A percentile compares a stretch with the other conserved stretches of the same genome.
These are phyloP conservation scores for Periophthalmus magnuspinnatus DNA, from an alignment of 2,797 vertebrate genomes.

Conservation along the genomic window DNA sequence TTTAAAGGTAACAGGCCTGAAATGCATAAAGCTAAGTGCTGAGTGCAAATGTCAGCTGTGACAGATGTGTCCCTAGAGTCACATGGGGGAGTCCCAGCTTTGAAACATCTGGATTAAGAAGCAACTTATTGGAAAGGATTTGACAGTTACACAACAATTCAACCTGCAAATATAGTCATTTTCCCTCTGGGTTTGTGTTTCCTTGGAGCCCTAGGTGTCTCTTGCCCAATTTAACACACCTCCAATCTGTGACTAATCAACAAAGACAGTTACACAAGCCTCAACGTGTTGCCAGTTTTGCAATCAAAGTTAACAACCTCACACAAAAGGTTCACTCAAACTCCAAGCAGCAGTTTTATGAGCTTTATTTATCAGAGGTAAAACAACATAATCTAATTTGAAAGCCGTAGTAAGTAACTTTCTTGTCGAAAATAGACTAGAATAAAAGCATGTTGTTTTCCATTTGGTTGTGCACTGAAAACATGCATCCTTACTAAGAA, in stretches of 20 bases:
- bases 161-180: background rate
- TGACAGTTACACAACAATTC: conserved; percentile 5
- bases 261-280: conserved; percentile 24
- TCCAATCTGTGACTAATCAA: conserved; percentile 21
- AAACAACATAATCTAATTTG: no score
- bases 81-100: background rate
- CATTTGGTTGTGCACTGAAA: no score
- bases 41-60: conserved; percentile 5
- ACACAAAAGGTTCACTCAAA: conserved; percentile 5
- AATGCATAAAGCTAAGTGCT: conserved; percentile 8
- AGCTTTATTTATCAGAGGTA: background rate
- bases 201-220: conserved; percentile 42
- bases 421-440: no score
- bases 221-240: conserved; percentile 28
- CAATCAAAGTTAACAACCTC: conserved; percentile 25
- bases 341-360: background rate
- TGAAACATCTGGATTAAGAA: background rate
- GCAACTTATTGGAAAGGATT: background rate
- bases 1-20: conserved; percentile 9
- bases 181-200: conserved; percentile 18
- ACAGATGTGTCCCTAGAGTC: conserved; percentile 7
- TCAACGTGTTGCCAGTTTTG: conserved; percentile 27
- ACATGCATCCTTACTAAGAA: no score
- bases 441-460: no score
- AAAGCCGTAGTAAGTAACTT: no score